Percentiles rank a stretch among this genome's conserved stretches.
These are phyloP conservation scores for Habrosyne pyritoides DNA, from an alignment of 2,888 invertebrate genomes.

Conservation along the genomic window DNA sequence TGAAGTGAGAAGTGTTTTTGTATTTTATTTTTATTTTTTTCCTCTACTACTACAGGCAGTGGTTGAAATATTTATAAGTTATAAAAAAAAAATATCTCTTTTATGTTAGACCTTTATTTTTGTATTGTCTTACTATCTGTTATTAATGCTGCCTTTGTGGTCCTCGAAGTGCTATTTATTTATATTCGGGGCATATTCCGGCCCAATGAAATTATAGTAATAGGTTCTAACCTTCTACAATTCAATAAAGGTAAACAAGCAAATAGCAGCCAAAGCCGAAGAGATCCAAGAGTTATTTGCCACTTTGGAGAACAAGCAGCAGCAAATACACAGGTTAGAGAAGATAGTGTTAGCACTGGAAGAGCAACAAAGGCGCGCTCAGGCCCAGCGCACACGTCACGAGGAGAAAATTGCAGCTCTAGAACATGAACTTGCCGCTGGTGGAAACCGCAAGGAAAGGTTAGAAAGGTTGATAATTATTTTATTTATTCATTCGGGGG, in stretches of 20 bases:
- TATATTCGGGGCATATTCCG: neutral
- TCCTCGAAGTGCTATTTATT: too few species aligned
- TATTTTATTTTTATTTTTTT: constrained; percentile 22
- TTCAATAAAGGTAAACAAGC: constrained; percentile 69
- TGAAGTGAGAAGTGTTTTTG: constrained; percentile 60
- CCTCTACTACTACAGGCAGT: constrained; percentile 8
- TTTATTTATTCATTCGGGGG: too few species aligned
- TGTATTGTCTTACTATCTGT: too few species aligned
- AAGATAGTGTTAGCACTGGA: constrained; percentile 82
- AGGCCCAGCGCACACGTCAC: constrained; percentile 83
- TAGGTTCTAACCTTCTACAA: neutral
- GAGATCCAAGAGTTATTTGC: constrained; percentile 79
- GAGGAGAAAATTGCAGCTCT: constrained; percentile 84
- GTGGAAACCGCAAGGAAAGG: constrained; percentile 67
- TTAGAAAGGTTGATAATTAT: constrained; percentile 20
- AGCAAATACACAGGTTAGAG: constrained; percentile 81
- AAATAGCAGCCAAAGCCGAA: constrained; percentile 78
- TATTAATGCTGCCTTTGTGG: too few species aligned
- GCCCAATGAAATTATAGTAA: neutral
- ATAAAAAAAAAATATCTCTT: too few species aligned
- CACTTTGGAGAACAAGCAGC: constrained; percentile 80
- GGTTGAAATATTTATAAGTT: too few species aligned
- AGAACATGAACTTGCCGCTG: constrained; percentile 77
- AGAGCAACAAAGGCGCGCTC: constrained; percentile 82
- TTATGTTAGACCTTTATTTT: too few species aligned